A percentile compares a stretch with the other conserved stretches of the same genome.
phyloP scores from a whole-genome alignment of 2,888 invertebrate species.

The Apamea sordens region DNA sequence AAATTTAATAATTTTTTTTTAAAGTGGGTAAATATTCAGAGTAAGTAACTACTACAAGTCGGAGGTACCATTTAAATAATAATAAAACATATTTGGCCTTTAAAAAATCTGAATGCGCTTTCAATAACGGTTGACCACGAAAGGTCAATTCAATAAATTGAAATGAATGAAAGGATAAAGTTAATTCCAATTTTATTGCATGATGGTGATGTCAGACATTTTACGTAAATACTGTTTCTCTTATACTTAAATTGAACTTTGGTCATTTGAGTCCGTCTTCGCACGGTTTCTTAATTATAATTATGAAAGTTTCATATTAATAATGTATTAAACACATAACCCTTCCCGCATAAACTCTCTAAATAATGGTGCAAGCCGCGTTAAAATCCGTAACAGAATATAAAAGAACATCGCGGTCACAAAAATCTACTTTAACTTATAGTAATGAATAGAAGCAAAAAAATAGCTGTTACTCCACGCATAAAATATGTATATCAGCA shows the following conservation, averaged over 20 bases:
- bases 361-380: not conserved
- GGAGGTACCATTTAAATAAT: too few relatives aligned
- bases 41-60: too few relatives aligned
- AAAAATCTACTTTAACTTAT: too few relatives aligned
- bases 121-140: conserved; percentile 19
- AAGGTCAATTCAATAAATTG: conserved; percentile 37
- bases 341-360: not conserved
- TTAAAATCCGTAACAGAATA: not conserved
- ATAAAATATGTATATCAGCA: conserved; percentile 32
- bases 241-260: not conserved
- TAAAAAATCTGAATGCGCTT: conserved; percentile 13
- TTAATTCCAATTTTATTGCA: not conserved
- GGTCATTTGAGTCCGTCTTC: not conserved
- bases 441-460: not conserved
- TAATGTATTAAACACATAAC: not conserved
- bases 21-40: not conserved
- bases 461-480: not conserved
- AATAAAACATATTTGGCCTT: not conserved
- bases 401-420: not conserved
- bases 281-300: not conserved
- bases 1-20: not conserved
- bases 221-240: not conserved
- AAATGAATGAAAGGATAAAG: conserved; percentile 5
- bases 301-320: not conserved
- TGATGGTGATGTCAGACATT: not conserved